phyloP scores from a whole-genome alignment of 2,113 vertebrate species.

The Oreocharis arfaki region DNA sequence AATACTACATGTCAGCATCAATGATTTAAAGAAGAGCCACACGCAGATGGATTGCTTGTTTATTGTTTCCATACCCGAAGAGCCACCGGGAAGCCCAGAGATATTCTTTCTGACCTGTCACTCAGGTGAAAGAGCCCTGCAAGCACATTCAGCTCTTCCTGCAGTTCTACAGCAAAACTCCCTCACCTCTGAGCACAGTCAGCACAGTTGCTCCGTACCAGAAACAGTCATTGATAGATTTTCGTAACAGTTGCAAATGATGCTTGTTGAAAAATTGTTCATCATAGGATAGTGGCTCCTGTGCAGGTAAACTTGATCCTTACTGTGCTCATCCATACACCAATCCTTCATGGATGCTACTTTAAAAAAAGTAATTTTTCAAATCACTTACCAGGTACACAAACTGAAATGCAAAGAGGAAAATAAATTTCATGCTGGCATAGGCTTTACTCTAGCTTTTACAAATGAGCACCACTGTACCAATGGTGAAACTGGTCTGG shows the following conservation, averaged over 20 bases:
- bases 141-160: background rate
- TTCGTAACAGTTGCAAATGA: background rate
- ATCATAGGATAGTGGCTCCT: background rate
- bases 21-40: background rate
- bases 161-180: background rate
- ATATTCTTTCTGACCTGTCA: background rate
- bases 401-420: background rate
- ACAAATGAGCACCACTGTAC: background rate
- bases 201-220: background rate
- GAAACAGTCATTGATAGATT: background rate
- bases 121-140: background rate
- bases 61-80: background rate
- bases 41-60: background rate
- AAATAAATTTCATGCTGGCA: background rate
- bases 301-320: background rate
- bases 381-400: background rate
- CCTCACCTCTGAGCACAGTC: background rate
- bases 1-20: background rate
- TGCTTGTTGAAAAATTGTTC: background rate
- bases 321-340: background rate
- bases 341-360: background rate
- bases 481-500: background rate
- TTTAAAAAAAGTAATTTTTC: background rate
- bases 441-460: background rate
- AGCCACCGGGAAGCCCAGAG: background rate